Percentiles rank a stretch among this genome's conserved stretches.
Evolutionary conservation across 2,113 vertebrate species (phyloP).

Genomic region (Uria aalge): DNA sequence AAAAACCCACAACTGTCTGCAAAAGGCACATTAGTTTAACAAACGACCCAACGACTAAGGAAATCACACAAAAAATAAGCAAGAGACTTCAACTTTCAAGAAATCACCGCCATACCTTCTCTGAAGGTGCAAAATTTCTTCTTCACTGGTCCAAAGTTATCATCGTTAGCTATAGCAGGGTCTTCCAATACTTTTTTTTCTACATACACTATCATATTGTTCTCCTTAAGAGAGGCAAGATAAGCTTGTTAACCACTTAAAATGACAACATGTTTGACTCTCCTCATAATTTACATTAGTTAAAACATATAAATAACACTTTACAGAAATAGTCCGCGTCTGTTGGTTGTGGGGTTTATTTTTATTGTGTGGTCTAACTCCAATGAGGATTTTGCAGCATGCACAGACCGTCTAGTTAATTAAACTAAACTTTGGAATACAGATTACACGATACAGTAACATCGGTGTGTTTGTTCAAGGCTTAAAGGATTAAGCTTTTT

Average conservation of each 20-base stretch:
- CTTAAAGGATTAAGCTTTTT: background rate
- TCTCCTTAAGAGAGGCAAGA: constrained; percentile 75
- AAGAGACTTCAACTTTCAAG: background rate
- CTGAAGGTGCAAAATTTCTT: constrained; percentile 96
- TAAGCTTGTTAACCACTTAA: background rate
- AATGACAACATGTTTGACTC: background rate
- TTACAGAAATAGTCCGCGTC: background rate
- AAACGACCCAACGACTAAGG: accelerated
- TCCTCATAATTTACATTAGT: background rate
- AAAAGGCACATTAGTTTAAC: background rate
- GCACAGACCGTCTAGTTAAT: background rate
- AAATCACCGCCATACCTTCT: constrained; percentile 78
- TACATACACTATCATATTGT: constrained; percentile 94
- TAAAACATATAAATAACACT: background rate
- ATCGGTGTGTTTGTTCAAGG: background rate
- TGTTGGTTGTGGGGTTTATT: background rate
- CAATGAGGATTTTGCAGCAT: background rate
- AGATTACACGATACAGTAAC: background rate
- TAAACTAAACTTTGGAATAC: background rate
- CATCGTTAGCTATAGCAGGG: constrained; percentile 86
- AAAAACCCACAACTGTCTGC: background rate
- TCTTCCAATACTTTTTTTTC: constrained; percentile 95
- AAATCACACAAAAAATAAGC: background rate
- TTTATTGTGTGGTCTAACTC: background rate
- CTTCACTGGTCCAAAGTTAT: constrained; percentile 86